phyloP scores from a whole-genome alignment of 2,113 vertebrate genomes.

The Xenopus laevis region DNA sequence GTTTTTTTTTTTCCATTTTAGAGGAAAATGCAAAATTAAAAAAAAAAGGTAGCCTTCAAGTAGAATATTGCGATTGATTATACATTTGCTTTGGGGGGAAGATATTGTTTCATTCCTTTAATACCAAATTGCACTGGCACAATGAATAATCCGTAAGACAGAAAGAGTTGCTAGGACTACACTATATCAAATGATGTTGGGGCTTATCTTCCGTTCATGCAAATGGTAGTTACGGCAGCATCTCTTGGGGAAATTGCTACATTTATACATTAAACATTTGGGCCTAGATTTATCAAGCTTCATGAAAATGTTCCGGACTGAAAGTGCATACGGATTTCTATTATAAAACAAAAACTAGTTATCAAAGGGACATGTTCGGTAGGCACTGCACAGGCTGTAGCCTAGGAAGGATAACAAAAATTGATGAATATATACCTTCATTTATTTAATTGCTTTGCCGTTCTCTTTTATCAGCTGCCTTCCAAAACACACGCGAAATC shows the following conservation, averaged over 20 bases:
- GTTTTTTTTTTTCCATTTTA: neutral
- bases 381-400: too few species aligned
- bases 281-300: neutral
- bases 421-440: too few species aligned
- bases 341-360: neutral
- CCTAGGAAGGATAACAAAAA: too few species aligned
- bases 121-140: too few species aligned
- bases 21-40: neutral
- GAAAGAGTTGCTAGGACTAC: neutral
- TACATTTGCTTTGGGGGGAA: neutral
- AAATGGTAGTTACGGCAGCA: neutral
- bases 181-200: neutral
- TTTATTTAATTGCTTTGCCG: too few species aligned
- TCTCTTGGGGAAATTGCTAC: neutral
- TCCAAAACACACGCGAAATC: too few species aligned
- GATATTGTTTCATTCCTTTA: neutral
- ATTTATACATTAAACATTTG: neutral
- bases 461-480: too few species aligned
- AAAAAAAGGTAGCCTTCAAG: neutral
- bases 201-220: neutral
- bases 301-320: too few species aligned
- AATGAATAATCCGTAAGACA: too few species aligned
- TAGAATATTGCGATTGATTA: neutral
- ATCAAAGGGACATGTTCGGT: neutral
- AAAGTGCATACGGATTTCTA: neutral